These are phyloP conservation scores for Caradrina kadenii DNA, from an alignment of 2,888 invertebrate genomes.

Conservation along the genomic window DNA sequence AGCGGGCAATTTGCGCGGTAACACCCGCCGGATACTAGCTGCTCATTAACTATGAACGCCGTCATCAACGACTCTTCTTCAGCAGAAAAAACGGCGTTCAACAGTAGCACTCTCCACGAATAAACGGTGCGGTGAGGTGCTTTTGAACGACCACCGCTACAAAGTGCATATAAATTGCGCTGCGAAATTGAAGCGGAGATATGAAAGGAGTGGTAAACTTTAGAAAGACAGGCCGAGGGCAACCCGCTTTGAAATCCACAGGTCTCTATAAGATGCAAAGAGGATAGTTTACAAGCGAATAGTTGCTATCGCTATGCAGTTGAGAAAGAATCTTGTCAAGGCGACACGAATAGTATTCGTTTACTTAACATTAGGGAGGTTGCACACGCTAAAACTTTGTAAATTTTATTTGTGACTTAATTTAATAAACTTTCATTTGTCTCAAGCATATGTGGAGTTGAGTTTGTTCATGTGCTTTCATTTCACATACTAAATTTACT, in stretches of 20 bases:
- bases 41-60: slow-evolving; percentile 90
- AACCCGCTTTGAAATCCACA: slow-evolving; percentile 72
- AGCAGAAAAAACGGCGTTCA: slow-evolving; percentile 86
- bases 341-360: slow-evolving; percentile 5
- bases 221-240: slow-evolving; percentile 83
- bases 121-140: slow-evolving; percentile 82
- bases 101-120: slow-evolving; percentile 85
- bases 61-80: slow-evolving; percentile 89
- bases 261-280: slow-evolving; percentile 59
- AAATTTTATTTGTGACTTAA: not conserved
- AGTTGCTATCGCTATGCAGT: slow-evolving; percentile 14
- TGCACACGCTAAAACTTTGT: slow-evolving; percentile 13
- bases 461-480: slow-evolving; percentile 23
- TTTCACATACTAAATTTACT: slow-evolving; percentile 35
- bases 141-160: slow-evolving; percentile 84
- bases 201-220: slow-evolving; percentile 83
- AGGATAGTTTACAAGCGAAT: slow-evolving; percentile 42
- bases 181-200: slow-evolving; percentile 86
- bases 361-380: slow-evolving; percentile 30
- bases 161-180: slow-evolving; percentile 90
- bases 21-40: slow-evolving; percentile 87
- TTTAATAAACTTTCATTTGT: slow-evolving; percentile 1
- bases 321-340: slow-evolving; percentile 24
- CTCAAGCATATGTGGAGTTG: not conserved
- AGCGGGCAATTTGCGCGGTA: slow-evolving; percentile 86